A percentile compares a stretch with the other conserved stretches of the same genome.
These are phyloP conservation scores for Alouatta caraya DNA, from an alignment of 2,797 vertebrate genomes.

Conservation along the genomic window DNA sequence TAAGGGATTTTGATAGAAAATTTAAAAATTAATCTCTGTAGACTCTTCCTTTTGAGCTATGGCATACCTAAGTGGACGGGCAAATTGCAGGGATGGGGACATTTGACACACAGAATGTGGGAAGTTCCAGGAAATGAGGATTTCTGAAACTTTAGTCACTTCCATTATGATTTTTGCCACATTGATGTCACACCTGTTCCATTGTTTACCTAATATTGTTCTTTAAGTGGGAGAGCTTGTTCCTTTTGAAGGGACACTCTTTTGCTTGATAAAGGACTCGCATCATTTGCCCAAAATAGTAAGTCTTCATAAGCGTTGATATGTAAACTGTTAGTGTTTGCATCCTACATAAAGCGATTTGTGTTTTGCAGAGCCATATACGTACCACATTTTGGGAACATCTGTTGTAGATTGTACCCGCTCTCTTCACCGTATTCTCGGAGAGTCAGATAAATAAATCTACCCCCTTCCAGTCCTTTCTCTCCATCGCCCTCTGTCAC, in stretches of 20 bases:
- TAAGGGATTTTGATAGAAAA: conserved; percentile 36
- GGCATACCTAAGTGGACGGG: neutral
- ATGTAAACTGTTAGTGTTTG: neutral
- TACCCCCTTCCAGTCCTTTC: neutral
- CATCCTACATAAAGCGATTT: neutral
- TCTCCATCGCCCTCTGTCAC: neutral
- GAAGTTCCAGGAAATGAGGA: conserved; percentile 25
- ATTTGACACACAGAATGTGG: conserved; percentile 28
- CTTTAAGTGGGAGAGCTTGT: conserved; percentile 26
- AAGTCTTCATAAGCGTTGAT: neutral
- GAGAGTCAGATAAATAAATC: neutral
- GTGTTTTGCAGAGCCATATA: too few species aligned
- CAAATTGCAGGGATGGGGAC: neutral
- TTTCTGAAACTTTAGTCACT: conserved; percentile 44
- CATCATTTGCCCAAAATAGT: conserved; percentile 5
- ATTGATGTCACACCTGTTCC: neutral
- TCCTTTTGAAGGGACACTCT: conserved; percentile 15
- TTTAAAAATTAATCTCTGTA: neutral
- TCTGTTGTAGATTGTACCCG: neutral
- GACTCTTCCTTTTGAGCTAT: neutral
- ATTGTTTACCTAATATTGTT: conserved; percentile 42
- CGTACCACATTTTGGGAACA: neutral
- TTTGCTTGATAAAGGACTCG: conserved; percentile 46
- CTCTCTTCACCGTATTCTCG: neutral
- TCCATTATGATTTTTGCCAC: conserved; percentile 17